phyloP scores from a whole-genome alignment of 2,888 invertebrate genomes.

The Apamea monoglypha region DNA sequence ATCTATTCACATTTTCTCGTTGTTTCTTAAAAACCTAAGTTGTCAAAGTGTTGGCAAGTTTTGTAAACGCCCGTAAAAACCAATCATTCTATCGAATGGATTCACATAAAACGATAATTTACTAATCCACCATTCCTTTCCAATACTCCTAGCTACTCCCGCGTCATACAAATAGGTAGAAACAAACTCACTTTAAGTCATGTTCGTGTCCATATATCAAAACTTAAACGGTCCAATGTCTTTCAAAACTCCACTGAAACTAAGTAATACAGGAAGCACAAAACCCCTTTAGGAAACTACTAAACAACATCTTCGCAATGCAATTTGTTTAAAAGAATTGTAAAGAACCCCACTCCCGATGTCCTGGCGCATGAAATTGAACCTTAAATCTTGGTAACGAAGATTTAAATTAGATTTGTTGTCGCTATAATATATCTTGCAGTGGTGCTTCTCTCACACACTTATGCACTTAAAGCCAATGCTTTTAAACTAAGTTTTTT shows the following conservation, averaged over 20 bases:
- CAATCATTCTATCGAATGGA: neutral
- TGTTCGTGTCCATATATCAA: constrained; percentile 60
- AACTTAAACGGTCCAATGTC: constrained; percentile 66
- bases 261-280: constrained; percentile 67
- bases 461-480: constrained; percentile 57
- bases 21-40: neutral
- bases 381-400: constrained; percentile 52
- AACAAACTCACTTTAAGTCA: constrained; percentile 58
- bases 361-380: constrained; percentile 45
- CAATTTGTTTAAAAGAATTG: constrained; percentile 79
- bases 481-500: constrained; percentile 57
- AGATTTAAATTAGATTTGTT: constrained; percentile 54
- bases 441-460: constrained; percentile 51
- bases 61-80: neutral
- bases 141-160: neutral
- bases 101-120: no score
- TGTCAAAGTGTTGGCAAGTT: neutral
- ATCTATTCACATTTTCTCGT: neutral
- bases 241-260: constrained; percentile 65
- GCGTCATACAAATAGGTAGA: constrained; percentile 15
- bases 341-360: constrained; percentile 68
- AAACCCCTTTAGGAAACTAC: constrained; percentile 71
- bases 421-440: constrained; percentile 56
- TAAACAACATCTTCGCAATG: constrained; percentile 76
- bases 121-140: neutral